These are phyloP conservation scores for Sphenodon punctatus DNA, from an alignment of 2,797 vertebrate species.

Conservation along the genomic window DNA sequence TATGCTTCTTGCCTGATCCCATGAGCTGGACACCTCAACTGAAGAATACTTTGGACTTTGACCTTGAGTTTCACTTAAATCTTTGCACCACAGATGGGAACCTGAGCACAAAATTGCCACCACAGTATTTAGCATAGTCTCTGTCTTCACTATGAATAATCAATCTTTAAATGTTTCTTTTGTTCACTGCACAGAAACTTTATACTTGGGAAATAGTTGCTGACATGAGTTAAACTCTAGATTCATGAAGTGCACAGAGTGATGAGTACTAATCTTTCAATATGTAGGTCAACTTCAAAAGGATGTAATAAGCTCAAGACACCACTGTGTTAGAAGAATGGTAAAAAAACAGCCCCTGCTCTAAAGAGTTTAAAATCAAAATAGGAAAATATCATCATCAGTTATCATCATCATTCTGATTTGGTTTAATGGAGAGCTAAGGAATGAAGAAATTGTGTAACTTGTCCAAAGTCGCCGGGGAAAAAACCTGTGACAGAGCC, in stretches of 20 bases:
- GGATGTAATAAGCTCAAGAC: too few species aligned
- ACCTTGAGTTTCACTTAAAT: too few species aligned
- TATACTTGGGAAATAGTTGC: background rate
- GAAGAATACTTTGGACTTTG: too few species aligned
- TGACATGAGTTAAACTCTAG: background rate
- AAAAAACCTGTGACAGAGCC: background rate
- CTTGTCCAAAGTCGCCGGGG: background rate
- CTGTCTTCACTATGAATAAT: background rate
- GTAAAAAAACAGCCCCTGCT: too few species aligned
- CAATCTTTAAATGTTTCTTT: background rate
- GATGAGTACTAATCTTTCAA: too few species aligned
- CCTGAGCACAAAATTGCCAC: fast-evolving
- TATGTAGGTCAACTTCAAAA: too few species aligned
- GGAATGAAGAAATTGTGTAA: background rate
- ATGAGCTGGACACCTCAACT: too few species aligned
- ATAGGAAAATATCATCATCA: background rate
- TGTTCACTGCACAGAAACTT: background rate
- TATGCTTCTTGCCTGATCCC: too few species aligned
- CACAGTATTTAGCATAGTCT: fast-evolving
- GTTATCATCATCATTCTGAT: background rate
- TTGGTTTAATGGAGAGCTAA: background rate
- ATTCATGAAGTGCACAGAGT: background rate
- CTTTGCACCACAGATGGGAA: too few species aligned
- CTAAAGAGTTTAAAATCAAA: background rate
- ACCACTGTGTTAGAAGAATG: too few species aligned